Evolutionary conservation across 2,888 invertebrate genomes (phyloP).

Genomic region (Heteromurus nitidus): DNA sequence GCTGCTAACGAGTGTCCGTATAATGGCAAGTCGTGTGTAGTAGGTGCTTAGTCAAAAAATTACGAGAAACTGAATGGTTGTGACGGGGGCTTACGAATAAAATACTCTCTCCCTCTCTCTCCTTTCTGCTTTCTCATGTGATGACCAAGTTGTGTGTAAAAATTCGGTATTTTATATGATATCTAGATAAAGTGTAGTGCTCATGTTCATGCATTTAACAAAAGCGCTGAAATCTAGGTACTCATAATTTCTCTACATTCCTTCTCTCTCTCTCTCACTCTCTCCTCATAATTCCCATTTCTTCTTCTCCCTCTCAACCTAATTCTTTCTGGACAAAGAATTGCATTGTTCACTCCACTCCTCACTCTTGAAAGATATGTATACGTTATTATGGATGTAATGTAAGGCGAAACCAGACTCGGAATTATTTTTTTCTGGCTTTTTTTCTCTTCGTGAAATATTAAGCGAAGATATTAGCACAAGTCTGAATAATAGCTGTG

Average conservation of each 20-base stretch:
- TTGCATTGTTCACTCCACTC: constrained; percentile 48
- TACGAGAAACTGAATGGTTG: constrained; percentile 56
- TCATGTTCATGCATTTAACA: constrained; percentile 35
- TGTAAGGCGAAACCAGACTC: constrained; percentile 9
- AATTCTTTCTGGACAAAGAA: constrained; percentile 11
- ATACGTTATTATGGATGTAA: too few relatives aligned
- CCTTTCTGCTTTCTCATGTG: constrained; percentile 3
- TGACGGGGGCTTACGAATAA: constrained; percentile 45
- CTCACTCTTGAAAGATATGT: constrained; percentile 27
- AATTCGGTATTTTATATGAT: too few relatives aligned
- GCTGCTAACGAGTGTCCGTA: constrained; percentile 55
- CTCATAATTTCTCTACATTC: constrained; percentile 41
- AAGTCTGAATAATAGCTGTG: constrained; percentile 35
- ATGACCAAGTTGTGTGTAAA: constrained; percentile 6
- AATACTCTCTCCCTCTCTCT: constrained; percentile 14
- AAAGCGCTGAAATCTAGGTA: constrained; percentile 57
- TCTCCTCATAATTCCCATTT: too few relatives aligned
- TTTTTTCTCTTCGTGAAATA: constrained; percentile 34
- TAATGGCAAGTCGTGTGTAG: constrained; percentile 37
- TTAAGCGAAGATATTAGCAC: constrained; percentile 52
- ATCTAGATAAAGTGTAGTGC: not conserved
- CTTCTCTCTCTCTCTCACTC: constrained; percentile 1
- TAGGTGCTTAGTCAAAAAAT: constrained; percentile 53
- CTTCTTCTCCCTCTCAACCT: constrained; percentile 11
- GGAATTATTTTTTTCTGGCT: constrained; percentile 21